Percentiles rank a stretch among this genome's conserved stretches.
Evolutionary conservation across 92 coral and sea anemone genomes (phyloP).

Genomic region (Parazoanthus darwini): DNA sequence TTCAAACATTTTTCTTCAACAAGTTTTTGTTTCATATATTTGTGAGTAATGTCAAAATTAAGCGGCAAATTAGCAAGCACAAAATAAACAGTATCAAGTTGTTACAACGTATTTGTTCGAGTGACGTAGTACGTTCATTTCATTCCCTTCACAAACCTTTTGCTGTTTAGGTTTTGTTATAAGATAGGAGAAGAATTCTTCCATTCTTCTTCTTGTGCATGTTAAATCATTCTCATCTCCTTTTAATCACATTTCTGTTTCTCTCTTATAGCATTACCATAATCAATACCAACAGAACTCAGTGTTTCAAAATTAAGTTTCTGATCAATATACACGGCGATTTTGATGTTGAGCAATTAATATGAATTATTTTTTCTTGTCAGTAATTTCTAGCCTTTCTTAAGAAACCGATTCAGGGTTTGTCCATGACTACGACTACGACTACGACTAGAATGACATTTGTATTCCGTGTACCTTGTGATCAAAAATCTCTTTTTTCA

Average conservation of each 20-base stretch:
- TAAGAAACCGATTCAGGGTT: too few species aligned
- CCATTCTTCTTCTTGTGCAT: background rate
- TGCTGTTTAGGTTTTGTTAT: background rate
- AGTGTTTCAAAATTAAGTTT: background rate
- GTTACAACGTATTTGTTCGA: background rate
- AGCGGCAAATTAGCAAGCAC: background rate
- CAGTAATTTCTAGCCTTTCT: background rate
- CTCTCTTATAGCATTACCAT: background rate
- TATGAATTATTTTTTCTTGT: background rate
- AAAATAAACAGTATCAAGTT: too few species aligned
- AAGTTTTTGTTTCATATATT: too few species aligned
- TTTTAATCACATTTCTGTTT: too few species aligned
- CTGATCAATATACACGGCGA: background rate
- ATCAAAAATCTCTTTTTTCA: background rate
- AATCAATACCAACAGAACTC: background rate
- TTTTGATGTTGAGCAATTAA: background rate
- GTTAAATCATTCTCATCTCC: background rate
- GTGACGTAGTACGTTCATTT: too few species aligned
- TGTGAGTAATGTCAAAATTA: background rate
- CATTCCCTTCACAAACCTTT: background rate
- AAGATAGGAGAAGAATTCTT: too few species aligned
- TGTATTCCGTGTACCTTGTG: background rate
- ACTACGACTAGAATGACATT: too few species aligned
- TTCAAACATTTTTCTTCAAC: background rate
- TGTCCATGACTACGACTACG: background rate